phyloP scores from a whole-genome alignment of 2,888 invertebrate genomes.

The Ariolimax columbianus region DNA sequence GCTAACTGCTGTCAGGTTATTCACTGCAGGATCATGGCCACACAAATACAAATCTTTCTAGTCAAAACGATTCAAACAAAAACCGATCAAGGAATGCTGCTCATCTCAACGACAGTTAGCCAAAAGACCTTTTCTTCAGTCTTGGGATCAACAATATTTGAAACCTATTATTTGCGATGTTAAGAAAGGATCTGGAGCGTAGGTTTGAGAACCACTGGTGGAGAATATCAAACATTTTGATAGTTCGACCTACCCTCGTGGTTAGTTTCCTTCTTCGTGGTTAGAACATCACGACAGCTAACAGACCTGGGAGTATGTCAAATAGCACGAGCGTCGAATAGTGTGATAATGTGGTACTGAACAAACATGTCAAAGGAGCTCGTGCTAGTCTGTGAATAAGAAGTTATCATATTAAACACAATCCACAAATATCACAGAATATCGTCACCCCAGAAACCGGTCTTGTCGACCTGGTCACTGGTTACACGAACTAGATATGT shows the following conservation, averaged over 20 bases:
- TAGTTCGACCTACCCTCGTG: background rate
- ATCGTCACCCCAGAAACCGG: background rate
- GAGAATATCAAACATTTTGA: background rate
- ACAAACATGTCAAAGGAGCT: background rate
- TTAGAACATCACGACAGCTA: background rate
- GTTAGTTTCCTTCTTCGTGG: background rate
- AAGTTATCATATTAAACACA: slow-evolving; percentile 17
- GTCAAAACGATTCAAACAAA: no score
- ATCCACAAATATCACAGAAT: slow-evolving; percentile 16
- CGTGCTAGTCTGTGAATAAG: background rate
- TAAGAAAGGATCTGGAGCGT: no score
- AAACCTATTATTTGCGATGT: no score
- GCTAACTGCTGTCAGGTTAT: no score
- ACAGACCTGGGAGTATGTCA: background rate
- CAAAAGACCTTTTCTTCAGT: no score
- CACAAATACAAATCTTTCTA: no score
- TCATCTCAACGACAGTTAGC: no score
- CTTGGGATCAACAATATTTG: no score
- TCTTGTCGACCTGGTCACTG: background rate
- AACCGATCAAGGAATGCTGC: no score
- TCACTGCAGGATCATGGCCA: no score
- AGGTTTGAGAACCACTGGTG: no score
- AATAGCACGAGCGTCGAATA: background rate
- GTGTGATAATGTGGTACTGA: background rate
- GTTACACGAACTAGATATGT: background rate